Conservation (phyloP, 2,888 invertebrate genomes). For the Timandra comae region DNA sequence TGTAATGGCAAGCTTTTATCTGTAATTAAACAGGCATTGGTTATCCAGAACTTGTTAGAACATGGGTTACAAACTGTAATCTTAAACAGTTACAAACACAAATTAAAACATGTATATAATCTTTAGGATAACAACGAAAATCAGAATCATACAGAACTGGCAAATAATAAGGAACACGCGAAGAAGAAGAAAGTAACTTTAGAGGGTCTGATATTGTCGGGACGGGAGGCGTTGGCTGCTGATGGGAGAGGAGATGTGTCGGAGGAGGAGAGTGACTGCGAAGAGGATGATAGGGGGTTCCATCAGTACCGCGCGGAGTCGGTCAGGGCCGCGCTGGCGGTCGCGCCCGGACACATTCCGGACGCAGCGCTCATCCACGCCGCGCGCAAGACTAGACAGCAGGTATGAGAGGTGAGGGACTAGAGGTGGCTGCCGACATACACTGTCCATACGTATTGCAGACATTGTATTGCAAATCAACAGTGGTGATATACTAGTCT, state of each 20-base stretch:
- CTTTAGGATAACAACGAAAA: conserved; percentile 36
- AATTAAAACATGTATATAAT: conserved; percentile 1
- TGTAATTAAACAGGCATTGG: no score
- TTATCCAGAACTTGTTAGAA: no score
- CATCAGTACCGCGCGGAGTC: conserved; percentile 78
- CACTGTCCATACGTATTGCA: no score
- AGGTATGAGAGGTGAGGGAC: conserved; percentile 88
- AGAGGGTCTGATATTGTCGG: conserved; percentile 82
- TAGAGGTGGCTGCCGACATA: conserved; percentile 64
- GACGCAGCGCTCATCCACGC: conserved; percentile 99
- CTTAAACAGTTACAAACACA: background rate
- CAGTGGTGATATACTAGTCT: no score
- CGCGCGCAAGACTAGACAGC: conserved; percentile 94
- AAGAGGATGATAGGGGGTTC: conserved; percentile 56
- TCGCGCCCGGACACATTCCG: conserved; percentile 92
- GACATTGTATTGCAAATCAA: no score
- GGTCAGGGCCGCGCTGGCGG: conserved; percentile 84
- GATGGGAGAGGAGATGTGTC: conserved; percentile 81
- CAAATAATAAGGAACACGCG: conserved; percentile 29
- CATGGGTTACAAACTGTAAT: no score
- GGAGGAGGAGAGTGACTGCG: conserved; percentile 76
- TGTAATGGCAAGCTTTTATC: no score
- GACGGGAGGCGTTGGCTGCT: conserved; percentile 88
- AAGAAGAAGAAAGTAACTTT: conserved; percentile 63
- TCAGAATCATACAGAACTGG: conserved; percentile 31